Evolutionary conservation across 2,888 invertebrate species (phyloP).

Genomic region (Ischnus inquisitorius): DNA sequence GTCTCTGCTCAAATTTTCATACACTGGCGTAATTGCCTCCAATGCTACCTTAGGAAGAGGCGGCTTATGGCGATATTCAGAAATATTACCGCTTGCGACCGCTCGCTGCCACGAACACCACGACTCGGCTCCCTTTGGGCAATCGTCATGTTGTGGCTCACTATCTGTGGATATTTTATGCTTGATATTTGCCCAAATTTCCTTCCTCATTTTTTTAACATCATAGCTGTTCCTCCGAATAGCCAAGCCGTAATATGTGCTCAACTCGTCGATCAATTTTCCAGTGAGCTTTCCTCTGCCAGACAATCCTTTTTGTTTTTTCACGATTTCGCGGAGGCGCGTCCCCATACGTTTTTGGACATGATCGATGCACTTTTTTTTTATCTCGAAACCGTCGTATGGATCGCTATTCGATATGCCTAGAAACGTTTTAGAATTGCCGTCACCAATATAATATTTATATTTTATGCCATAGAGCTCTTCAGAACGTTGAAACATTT

Average conservation of each 20-base stretch:
- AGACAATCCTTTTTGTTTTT: too few species aligned
- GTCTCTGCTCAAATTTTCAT: conserved; percentile 56
- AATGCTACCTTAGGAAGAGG: conserved; percentile 49
- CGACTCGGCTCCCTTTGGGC: conserved; percentile 48
- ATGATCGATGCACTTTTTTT: too few species aligned
- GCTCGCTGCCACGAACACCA: conserved; percentile 49
- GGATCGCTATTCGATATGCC: conserved; percentile 24
- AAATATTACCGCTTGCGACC: conserved; percentile 58
- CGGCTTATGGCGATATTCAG: conserved; percentile 50
- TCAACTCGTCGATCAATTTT: conserved; percentile 59
- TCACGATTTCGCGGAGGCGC: conserved; percentile 30
- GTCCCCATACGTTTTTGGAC: conserved; percentile 46
- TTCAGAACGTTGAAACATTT: conserved; percentile 50
- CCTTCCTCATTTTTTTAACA: conserved; percentile 72
- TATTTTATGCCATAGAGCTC: conserved; percentile 46
- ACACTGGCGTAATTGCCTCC: conserved; percentile 48
- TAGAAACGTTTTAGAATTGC: too few species aligned
- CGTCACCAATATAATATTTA: too few species aligned
- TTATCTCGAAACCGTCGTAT: too few species aligned
- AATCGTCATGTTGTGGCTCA: conserved; percentile 52
- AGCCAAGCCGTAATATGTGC: conserved; percentile 73
- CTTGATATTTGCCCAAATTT: conserved; percentile 72
- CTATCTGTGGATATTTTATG: conserved; percentile 71
- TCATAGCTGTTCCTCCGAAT: conserved; percentile 71
- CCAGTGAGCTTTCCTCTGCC: conserved; percentile 59